These are phyloP conservation scores for Liparis tanakae DNA, from an alignment of 2,797 vertebrate species.

Conservation along the genomic window DNA sequence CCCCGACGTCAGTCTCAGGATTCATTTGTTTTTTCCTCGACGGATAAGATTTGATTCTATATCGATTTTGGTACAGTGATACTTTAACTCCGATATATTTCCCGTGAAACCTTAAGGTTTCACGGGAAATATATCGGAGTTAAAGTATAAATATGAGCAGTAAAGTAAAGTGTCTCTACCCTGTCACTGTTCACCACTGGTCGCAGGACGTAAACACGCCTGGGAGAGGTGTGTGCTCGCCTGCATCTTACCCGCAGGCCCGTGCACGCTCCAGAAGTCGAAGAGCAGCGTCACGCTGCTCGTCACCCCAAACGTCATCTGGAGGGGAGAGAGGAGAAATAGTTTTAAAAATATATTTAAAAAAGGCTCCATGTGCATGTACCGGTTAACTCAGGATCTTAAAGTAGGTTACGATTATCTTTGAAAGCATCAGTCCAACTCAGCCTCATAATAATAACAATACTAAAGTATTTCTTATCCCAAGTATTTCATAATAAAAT, in stretches of 20 bases:
- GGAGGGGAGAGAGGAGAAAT: constrained; percentile 17
- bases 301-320: constrained; percentile 93
- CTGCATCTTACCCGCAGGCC: constrained; percentile 83
- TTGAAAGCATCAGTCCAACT: background rate
- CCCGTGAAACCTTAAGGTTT: too few species aligned
- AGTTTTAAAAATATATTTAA: background rate
- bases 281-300: constrained; percentile 90
- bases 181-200: too few species aligned
- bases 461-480: background rate
- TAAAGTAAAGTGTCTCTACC: too few species aligned
- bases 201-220: too few species aligned
- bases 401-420: background rate
- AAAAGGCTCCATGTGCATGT: background rate
- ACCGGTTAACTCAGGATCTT: background rate
- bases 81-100: too few species aligned
- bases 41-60: too few species aligned
- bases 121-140: too few species aligned
- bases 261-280: constrained; percentile 92
- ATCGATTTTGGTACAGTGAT: too few species aligned
- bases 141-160: too few species aligned
- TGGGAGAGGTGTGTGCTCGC: background rate
- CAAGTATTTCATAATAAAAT: background rate
- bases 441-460: too few species aligned
- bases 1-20: too few species aligned
- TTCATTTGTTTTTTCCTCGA: too few species aligned